These are phyloP conservation scores for Psittacula cyanocephala DNA, from an alignment of 2,113 vertebrate species.

Conservation along the genomic window DNA sequence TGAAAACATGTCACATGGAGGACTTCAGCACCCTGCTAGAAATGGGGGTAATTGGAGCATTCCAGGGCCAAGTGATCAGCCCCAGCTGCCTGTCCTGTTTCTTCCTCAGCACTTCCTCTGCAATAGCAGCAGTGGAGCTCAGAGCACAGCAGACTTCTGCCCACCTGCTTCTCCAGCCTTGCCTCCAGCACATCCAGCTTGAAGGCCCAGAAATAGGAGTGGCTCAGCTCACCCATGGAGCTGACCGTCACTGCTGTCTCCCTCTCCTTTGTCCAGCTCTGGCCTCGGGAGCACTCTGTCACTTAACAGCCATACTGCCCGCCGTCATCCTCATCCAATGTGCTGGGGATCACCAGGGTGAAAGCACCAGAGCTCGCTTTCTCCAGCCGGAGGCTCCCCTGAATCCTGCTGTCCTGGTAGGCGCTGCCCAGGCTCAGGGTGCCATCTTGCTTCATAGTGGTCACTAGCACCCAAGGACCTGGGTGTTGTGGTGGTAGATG, in stretches of 20 bases:
- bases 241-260: slow-evolving; percentile 57
- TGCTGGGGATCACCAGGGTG: slow-evolving; percentile 74
- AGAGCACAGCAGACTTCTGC: not conserved
- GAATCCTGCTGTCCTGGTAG: not conserved
- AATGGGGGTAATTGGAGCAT: not conserved
- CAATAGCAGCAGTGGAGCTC: not conserved
- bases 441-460: slow-evolving; percentile 73
- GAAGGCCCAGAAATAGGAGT: not conserved
- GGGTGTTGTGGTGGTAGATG: not conserved
- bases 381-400: slow-evolving; percentile 20
- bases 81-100: no score
- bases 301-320: slow-evolving; percentile 77
- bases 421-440: slow-evolving; percentile 9
- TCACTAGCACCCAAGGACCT: slow-evolving; percentile 6
- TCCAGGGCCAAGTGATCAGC: not conserved
- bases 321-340: not conserved
- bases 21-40: not conserved
- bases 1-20: not conserved
- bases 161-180: not conserved
- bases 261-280: slow-evolving; percentile 44
- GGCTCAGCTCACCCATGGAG: slow-evolving; percentile 70
- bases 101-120: no score
- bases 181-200: not conserved
- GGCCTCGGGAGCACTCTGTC: slow-evolving; percentile 55
- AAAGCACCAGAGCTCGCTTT: slow-evolving; percentile 62